Evolutionary conservation across 2,888 invertebrate species (phyloP).

Genomic region (Altica lythri): DNA sequence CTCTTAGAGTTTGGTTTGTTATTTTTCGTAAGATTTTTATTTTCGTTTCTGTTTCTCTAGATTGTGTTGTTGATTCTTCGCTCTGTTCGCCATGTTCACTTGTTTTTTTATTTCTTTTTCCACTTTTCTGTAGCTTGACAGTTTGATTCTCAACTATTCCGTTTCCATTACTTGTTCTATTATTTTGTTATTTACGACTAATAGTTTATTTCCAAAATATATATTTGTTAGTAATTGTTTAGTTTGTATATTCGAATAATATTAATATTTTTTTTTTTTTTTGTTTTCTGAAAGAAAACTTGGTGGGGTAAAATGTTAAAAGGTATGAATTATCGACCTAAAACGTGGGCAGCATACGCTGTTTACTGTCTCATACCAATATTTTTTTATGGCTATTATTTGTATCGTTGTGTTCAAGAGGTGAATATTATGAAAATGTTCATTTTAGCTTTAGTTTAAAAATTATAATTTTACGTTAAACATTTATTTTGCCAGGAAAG

Average conservation of each 20-base stretch:
- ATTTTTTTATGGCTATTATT: slow-evolving; percentile 69
- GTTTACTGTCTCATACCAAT: slow-evolving; percentile 77
- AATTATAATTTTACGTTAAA: neutral
- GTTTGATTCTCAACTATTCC: too few relatives aligned
- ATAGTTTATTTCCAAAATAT: too few relatives aligned
- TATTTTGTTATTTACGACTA: too few relatives aligned
- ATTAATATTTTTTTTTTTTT: neutral
- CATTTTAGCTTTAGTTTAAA: neutral
- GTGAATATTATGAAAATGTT: slow-evolving; percentile 56
- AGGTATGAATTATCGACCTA: slow-evolving; percentile 77
- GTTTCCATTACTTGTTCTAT: too few relatives aligned
- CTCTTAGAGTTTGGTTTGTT: too few relatives aligned
- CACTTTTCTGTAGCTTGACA: too few relatives aligned
- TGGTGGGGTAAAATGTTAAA: slow-evolving; percentile 75
- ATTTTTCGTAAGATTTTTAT: too few relatives aligned
- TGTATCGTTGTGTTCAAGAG: slow-evolving; percentile 70
- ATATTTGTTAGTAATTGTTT: too few relatives aligned
- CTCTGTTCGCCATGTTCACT: too few relatives aligned
- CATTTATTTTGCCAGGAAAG: slow-evolving; percentile 68
- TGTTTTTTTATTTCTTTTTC: too few relatives aligned
- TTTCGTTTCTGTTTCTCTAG: too few relatives aligned
- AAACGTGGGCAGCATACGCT: slow-evolving; percentile 81
- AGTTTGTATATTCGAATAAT: neutral
- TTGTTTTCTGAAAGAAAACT: slow-evolving; percentile 54
- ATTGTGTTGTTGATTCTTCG: too few relatives aligned